These are phyloP conservation scores for Hyles euphorbiae DNA, from an alignment of 1,140 invertebrate genomes.

Conservation along the genomic window DNA sequence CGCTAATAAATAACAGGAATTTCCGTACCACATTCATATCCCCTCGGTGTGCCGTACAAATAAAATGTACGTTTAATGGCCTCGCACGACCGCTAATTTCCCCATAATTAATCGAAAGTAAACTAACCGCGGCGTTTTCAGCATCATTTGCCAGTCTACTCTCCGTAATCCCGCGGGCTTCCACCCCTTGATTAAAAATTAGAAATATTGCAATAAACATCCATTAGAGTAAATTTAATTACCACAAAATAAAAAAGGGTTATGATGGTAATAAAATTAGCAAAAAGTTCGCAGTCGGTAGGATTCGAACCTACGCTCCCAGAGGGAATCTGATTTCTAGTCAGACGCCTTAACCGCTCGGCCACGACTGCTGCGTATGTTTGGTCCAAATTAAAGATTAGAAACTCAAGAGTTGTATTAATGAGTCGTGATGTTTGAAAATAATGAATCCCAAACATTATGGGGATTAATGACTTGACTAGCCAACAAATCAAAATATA, in stretches of 20 bases:
- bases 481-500: too few species aligned
- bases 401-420: too few species aligned
- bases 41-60: conserved; percentile 5
- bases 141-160: not conserved
- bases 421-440: too few species aligned
- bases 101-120: conserved; percentile 4
- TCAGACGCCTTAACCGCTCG: conserved; percentile 33
- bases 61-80: conserved; percentile 14
- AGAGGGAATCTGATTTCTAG: conserved; percentile 91
- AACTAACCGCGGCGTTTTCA: not conserved
- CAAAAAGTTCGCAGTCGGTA: conserved; percentile 81
- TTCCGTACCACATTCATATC: conserved; percentile 12
- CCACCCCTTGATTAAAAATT: too few species aligned
- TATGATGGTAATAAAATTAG: too few species aligned
- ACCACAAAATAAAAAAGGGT: too few species aligned
- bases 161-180: too few species aligned
- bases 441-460: too few species aligned
- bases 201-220: too few species aligned
- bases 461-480: too few species aligned
- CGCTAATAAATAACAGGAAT: conserved; percentile 17
- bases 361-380: conserved; percentile 79
- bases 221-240: too few species aligned
- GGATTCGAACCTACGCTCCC: conserved; percentile 91
- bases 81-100: conserved; percentile 4
- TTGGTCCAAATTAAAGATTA: too few species aligned